Conservation (phyloP, 2,113 vertebrate genomes). For the Nothobranchius kuhntae region DNA sequence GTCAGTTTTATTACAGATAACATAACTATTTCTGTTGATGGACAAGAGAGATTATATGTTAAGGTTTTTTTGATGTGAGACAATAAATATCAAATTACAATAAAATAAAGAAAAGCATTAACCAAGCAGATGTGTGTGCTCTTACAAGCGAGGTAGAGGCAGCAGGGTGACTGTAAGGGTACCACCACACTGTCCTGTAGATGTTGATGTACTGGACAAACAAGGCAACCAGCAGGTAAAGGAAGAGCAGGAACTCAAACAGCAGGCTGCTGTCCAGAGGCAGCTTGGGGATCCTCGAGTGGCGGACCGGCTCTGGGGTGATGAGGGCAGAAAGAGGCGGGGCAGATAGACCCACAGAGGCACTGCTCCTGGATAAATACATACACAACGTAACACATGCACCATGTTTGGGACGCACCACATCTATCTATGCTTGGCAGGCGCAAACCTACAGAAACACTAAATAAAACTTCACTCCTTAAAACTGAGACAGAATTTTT, state of each 20-base stretch:
- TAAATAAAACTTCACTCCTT: no score
- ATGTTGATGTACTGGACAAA: conserved; percentile 99
- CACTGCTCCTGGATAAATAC: conserved; percentile 85
- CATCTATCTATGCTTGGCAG: no score
- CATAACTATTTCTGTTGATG: no score
- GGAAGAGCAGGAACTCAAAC: conserved; percentile 96
- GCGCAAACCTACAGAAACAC: no score
- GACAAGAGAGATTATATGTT: no score
- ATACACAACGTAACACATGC: background rate
- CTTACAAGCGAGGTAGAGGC: conserved; percentile 94
- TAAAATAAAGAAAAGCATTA: no score
- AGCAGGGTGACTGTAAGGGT: conserved; percentile 93
- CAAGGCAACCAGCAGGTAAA: conserved; percentile 94
- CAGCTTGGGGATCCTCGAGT: conserved; percentile 93
- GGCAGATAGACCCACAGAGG: conserved; percentile 87
- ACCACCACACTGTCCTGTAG: conserved; percentile 99
- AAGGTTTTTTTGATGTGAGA: no score
- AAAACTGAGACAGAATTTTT: no score
- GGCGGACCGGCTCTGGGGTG: conserved; percentile 94
- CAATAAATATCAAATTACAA: no score
- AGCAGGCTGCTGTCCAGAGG: conserved; percentile 92
- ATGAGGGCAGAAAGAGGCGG: conserved; percentile 94
- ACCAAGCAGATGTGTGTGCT: background rate
- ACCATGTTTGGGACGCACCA: background rate
- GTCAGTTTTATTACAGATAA: no score